Conservation (phyloP, 1,140 invertebrate genomes). For the Drosophila mauritiana region DNA sequence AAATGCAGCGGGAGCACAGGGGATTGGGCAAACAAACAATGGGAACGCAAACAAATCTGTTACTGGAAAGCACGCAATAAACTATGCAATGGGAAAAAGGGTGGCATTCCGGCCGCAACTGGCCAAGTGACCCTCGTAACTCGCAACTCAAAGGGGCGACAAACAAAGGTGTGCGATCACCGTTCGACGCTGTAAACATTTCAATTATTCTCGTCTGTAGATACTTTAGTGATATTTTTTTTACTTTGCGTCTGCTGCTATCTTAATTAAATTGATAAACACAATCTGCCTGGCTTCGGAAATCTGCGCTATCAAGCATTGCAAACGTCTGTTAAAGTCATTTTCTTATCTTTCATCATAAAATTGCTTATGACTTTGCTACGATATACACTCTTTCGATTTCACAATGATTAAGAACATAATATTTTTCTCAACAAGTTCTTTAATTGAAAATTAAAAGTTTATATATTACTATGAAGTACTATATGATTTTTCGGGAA, state of each 20-base stretch:
- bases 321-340: not conserved
- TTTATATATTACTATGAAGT: no score
- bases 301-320: not conserved
- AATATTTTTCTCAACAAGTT: not conserved
- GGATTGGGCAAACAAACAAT: slow-evolving; percentile 65
- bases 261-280: slow-evolving; percentile 34
- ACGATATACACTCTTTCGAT: no score
- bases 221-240: slow-evolving; percentile 13
- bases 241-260: not conserved
- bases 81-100: slow-evolving; percentile 57
- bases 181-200: slow-evolving; percentile 29
- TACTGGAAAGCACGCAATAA: slow-evolving; percentile 72
- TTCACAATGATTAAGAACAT: not conserved
- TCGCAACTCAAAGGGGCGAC: slow-evolving; percentile 3
- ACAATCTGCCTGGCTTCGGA: not conserved
- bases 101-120: slow-evolving; percentile 5
- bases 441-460: no score
- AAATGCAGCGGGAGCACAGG: slow-evolving; percentile 7
- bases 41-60: slow-evolving; percentile 69
- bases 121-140: slow-evolving; percentile 24
- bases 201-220: slow-evolving; percentile 15
- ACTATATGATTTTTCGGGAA: no score
- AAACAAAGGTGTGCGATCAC: slow-evolving; percentile 14
- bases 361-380: slow-evolving; percentile 1
- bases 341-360: slow-evolving; percentile 6